Percentiles rank a stretch among this genome's conserved stretches.
phyloP scores from a whole-genome alignment of 1,140 invertebrate species.

The Aphaenogaster floridana region DNA sequence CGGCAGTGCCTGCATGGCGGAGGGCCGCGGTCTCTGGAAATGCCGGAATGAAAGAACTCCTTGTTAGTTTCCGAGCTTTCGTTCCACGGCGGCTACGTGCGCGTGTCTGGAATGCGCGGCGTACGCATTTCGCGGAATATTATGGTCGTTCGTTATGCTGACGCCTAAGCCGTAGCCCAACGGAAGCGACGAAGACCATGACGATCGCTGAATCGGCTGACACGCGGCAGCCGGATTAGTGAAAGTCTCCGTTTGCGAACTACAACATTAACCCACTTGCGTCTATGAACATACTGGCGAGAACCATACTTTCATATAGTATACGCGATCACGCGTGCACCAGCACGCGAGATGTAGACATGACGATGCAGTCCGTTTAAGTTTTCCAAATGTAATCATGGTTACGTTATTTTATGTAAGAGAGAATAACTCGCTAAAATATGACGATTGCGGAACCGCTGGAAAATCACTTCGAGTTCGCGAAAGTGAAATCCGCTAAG shows the following conservation, averaged over 20 bases:
- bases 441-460: conserved; percentile 16
- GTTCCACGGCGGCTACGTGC: conserved; percentile 15
- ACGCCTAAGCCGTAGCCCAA: neutral
- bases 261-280: conserved; percentile 23
- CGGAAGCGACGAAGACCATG: neutral
- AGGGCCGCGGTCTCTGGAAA: conserved; percentile 43
- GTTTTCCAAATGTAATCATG: conserved; percentile 8
- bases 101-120: conserved; percentile 43
- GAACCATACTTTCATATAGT: conserved; percentile 5
- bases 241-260: conserved; percentile 46
- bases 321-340: conserved; percentile 7
- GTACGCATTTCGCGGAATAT: conserved; percentile 46
- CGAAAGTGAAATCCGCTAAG: conserved; percentile 49
- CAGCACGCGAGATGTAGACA: neutral
- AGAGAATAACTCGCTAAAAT: conserved; percentile 14
- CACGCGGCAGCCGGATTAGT: conserved; percentile 6
- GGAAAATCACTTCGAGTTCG: conserved; percentile 35
- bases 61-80: conserved; percentile 77
- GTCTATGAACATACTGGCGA: neutral
- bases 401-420: conserved; percentile 25
- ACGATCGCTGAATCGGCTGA: conserved; percentile 34
- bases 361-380: neutral
- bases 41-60: conserved; percentile 81
- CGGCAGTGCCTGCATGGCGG: conserved; percentile 37
- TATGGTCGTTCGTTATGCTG: conserved; percentile 27